Evolutionary conservation across 2,888 invertebrate genomes (phyloP).

Genomic region (Macropis europaea): DNA sequence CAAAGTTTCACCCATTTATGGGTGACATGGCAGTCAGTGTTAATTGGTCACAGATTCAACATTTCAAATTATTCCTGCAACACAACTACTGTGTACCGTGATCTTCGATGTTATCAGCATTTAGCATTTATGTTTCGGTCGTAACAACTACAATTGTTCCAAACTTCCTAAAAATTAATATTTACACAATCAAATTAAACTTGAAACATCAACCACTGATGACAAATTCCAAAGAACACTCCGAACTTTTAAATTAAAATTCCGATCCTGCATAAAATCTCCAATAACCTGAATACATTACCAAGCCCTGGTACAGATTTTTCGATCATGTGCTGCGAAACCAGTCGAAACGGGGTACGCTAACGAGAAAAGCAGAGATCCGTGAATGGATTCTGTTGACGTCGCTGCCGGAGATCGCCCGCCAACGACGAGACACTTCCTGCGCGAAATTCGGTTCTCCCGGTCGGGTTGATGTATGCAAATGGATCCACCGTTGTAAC

Average conservation of each 20-base stretch:
- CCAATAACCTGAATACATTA: background rate
- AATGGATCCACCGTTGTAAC: conserved; percentile 38
- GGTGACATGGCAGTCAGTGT: too few species aligned
- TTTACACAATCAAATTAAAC: too few species aligned
- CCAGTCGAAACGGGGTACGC: background rate
- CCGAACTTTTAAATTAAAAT: too few species aligned
- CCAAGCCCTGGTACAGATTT: background rate
- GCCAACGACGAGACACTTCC: conserved; percentile 21
- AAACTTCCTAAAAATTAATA: background rate
- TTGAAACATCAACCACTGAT: too few species aligned
- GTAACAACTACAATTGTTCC: too few species aligned
- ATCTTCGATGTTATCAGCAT: too few species aligned
- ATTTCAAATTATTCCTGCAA: too few species aligned
- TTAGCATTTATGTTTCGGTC: too few species aligned
- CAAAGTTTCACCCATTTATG: too few species aligned
- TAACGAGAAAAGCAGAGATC: conserved; percentile 46
- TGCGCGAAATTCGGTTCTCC: conserved; percentile 32
- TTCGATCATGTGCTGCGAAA: background rate
- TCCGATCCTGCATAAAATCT: background rate
- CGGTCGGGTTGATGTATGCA: conserved; percentile 28
- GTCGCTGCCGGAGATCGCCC: conserved; percentile 1
- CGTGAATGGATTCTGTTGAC: conserved; percentile 49
- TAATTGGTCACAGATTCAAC: too few species aligned
- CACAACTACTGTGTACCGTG: too few species aligned
- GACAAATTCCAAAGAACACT: too few species aligned